Conservation (phyloP, 2,797 vertebrate species). For the Centroberyx gerrardi region DNA sequence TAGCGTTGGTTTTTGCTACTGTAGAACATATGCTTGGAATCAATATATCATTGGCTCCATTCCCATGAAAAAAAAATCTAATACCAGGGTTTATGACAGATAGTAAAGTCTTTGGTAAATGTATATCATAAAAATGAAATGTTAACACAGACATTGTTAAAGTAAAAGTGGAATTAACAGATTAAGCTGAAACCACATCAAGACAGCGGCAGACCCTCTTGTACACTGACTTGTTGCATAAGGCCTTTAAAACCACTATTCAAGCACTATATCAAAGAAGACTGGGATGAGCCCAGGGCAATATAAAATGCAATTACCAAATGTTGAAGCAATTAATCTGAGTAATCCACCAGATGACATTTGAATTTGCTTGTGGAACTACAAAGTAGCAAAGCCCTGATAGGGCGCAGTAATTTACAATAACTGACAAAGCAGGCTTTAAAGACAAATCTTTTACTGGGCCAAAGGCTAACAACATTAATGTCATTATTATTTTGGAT, state of each 20-base stretch:
- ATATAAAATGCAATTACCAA: conserved; percentile 64
- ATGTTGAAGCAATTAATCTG: conserved; percentile 59
- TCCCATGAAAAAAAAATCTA: conserved; percentile 46
- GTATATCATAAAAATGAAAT: conserved; percentile 80
- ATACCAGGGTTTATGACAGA: conserved; percentile 63
- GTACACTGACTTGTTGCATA: conserved; percentile 57
- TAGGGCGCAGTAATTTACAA: conserved; percentile 21
- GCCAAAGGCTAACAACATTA: conserved; percentile 10
- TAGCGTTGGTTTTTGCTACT: conserved; percentile 45
- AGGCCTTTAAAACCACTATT: conserved; percentile 69
- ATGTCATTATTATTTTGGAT: conserved; percentile 15
- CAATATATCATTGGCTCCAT: conserved; percentile 41
- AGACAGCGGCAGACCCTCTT: conserved; percentile 74
- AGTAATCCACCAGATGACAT: conserved; percentile 71
- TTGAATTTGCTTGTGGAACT: conserved; percentile 49
- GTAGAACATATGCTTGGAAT: conserved; percentile 47
- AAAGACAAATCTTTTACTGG: conserved; percentile 19
- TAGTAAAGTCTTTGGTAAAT: conserved; percentile 78
- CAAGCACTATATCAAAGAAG: conserved; percentile 74
- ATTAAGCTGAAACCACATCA: conserved; percentile 81
- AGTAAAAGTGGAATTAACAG: conserved; percentile 81
- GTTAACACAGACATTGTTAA: conserved; percentile 76
- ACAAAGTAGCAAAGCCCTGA: conserved; percentile 37
- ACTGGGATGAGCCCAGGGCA: conserved; percentile 63
- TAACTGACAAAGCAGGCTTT: conserved; percentile 34